These are phyloP conservation scores for Phytoseiulus persimilis DNA, from an alignment of 2,888 invertebrate species.

Conservation along the genomic window DNA sequence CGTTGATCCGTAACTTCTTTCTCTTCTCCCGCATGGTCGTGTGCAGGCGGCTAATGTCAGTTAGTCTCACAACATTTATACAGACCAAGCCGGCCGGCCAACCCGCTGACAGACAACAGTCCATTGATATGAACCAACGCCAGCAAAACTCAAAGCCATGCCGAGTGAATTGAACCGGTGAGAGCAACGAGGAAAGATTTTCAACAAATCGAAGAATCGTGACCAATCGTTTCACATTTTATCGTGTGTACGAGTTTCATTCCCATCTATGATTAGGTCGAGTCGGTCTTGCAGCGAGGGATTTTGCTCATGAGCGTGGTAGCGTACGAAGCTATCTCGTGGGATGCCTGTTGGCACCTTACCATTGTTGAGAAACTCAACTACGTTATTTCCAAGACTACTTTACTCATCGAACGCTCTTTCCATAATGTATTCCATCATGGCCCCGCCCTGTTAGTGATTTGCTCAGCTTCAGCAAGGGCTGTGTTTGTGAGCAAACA, in stretches of 20 bases:
- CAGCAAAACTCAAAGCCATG: not conserved
- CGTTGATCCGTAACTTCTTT: not conserved
- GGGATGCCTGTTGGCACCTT: too few relatives aligned
- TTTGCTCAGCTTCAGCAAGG: too few relatives aligned
- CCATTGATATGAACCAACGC: not conserved
- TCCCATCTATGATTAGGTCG: not conserved
- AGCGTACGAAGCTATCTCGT: too few relatives aligned
- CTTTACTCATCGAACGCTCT: too few relatives aligned
- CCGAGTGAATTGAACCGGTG: not conserved
- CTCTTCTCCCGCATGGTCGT: not conserved
- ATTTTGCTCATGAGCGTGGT: too few relatives aligned
- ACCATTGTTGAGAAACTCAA: too few relatives aligned
- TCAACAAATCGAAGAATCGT: not conserved
- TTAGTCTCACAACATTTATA: not conserved
- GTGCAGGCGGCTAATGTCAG: not conserved
- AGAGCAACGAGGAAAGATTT: not conserved
- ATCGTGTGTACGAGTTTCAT: not conserved
- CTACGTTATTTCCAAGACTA: too few relatives aligned
- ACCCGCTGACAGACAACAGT: not conserved
- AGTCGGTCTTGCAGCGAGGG: not conserved
- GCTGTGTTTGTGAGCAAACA: too few relatives aligned
- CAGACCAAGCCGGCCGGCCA: not conserved
- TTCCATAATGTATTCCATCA: too few relatives aligned
- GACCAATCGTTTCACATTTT: not conserved
- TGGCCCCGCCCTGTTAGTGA: too few relatives aligned